Conservation (phyloP, 2,797 vertebrate species). For the Cyprinella venusta region DNA sequence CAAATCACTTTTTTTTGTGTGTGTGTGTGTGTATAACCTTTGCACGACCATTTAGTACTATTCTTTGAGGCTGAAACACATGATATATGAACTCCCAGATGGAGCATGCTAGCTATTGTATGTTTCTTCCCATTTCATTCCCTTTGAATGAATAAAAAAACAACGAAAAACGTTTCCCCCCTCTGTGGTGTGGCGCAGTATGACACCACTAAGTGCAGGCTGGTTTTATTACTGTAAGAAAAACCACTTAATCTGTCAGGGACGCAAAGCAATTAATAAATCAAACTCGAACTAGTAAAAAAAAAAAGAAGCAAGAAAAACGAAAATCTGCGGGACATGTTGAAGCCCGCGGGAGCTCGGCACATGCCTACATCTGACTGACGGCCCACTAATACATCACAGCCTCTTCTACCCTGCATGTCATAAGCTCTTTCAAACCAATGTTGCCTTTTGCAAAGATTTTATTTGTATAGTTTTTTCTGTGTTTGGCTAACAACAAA, state of each 20-base stretch:
- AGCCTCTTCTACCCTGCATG: conserved; percentile 58
- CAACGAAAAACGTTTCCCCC: background rate
- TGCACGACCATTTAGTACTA: conserved; percentile 24
- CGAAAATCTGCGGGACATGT: conserved; percentile 63
- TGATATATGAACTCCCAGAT: conserved; percentile 36
- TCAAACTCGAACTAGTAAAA: conserved; percentile 69
- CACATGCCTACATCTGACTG: conserved; percentile 62
- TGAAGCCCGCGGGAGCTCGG: conserved; percentile 64
- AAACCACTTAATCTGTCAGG: conserved; percentile 74
- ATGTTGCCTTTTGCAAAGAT: conserved; percentile 49
- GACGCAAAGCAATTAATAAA: conserved; percentile 70
- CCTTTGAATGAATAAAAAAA: conserved; percentile 4
- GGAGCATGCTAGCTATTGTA: conserved; percentile 34
- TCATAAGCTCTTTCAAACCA: conserved; percentile 50
- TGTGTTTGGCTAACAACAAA: conserved; percentile 15
- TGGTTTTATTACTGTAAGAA: conserved; percentile 66
- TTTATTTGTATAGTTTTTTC: conserved; percentile 64
- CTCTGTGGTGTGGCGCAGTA: conserved; percentile 23
- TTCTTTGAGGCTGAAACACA: conserved; percentile 29
- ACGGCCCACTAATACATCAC: conserved; percentile 57
- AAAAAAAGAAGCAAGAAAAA: conserved; percentile 66
- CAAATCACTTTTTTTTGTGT: conserved; percentile 30
- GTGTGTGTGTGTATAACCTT: conserved; percentile 21
- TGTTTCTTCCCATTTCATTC: conserved; percentile 25
- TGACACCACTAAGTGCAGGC: conserved; percentile 54